Conservation (phyloP, 2,113 vertebrate species). For the Tachycineta bicolor region DNA sequence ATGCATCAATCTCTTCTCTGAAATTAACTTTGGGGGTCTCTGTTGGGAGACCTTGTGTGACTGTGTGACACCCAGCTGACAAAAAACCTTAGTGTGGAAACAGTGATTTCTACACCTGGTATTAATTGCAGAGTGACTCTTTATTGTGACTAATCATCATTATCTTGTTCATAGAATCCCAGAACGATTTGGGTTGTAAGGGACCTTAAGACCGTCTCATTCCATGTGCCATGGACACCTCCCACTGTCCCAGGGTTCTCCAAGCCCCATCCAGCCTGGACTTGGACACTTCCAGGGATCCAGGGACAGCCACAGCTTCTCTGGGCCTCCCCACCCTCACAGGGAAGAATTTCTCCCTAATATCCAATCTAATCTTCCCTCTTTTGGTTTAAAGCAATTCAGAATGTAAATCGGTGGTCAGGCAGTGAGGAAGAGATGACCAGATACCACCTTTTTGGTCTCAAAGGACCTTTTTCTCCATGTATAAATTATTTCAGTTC, state of each 20-base stretch:
- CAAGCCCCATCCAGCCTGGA: not conserved
- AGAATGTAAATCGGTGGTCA: not conserved
- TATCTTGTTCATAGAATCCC: not conserved
- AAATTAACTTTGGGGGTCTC: not conserved
- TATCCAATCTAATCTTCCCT: not conserved
- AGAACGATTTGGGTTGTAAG: not conserved
- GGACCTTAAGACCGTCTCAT: not conserved
- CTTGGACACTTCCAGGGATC: not conserved
- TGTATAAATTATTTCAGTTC: not conserved
- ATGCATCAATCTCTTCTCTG: not conserved
- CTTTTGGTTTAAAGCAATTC: not conserved
- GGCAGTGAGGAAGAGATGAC: not conserved
- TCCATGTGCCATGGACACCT: not conserved
- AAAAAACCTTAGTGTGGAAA: not conserved
- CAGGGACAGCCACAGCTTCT: not conserved
- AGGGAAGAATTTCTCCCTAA: not conserved
- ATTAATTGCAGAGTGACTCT: not conserved
- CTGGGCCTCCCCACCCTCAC: not conserved
- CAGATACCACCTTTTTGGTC: not conserved
- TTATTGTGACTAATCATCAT: not conserved
- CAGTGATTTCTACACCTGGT: not conserved
- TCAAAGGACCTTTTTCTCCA: not conserved
- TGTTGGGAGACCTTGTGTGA: not conserved
- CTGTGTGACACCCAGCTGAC: not conserved
- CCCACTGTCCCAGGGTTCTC: fast-evolving